These are phyloP conservation scores for Cephalotes varians DNA, from an alignment of 2,888 invertebrate genomes.

Conservation along the genomic window DNA sequence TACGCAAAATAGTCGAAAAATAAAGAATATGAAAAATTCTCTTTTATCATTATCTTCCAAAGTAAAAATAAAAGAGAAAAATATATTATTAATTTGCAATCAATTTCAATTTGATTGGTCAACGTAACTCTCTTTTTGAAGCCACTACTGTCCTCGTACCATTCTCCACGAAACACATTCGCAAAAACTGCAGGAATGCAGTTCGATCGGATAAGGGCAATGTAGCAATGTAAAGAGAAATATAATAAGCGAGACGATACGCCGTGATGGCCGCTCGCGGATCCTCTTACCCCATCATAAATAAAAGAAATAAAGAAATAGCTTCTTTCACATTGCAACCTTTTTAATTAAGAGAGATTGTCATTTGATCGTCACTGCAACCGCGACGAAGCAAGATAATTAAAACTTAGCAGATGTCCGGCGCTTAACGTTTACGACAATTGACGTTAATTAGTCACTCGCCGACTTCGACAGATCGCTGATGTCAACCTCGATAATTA, in stretches of 20 bases:
- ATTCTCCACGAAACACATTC: background rate
- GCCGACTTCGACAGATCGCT: conserved; percentile 1
- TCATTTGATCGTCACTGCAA: conserved; percentile 21
- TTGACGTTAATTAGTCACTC: conserved; percentile 42
- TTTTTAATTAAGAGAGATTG: conserved; percentile 45
- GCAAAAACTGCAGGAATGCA: conserved; percentile 49
- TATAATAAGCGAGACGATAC: conserved; percentile 33
- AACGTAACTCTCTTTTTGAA: background rate
- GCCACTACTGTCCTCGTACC: background rate
- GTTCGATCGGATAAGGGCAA: conserved; percentile 44
- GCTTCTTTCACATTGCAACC: background rate
- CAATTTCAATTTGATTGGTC: background rate
- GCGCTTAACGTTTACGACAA: conserved; percentile 38
- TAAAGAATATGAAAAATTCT: background rate
- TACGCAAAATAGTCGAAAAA: background rate
- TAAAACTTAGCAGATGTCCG: conserved; percentile 40
- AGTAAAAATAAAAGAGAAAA: background rate
- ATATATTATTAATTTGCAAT: background rate
- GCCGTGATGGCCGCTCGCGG: background rate
- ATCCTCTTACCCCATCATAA: background rate
- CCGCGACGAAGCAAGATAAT: conserved; percentile 24
- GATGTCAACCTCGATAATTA: conserved; percentile 26
- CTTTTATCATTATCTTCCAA: background rate
- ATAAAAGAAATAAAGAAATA: conserved; percentile 30
- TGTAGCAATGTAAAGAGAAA: background rate